phyloP scores from a whole-genome alignment of 2,888 invertebrate genomes.

The Limulus polyphemus region DNA sequence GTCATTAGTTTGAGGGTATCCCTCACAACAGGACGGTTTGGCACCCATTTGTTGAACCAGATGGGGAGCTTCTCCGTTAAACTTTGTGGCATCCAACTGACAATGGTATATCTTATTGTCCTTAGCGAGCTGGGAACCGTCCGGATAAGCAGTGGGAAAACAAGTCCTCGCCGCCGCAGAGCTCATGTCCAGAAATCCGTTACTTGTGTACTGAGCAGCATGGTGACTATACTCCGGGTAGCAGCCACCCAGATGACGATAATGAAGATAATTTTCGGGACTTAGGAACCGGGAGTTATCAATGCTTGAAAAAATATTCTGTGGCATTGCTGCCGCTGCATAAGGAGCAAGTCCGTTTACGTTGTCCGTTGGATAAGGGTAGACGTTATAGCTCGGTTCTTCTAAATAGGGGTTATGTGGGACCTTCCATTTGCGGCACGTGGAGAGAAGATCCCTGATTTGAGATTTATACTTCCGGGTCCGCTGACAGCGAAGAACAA shows the following conservation, averaged over 20 bases:
- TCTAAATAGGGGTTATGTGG: constrained; percentile 38
- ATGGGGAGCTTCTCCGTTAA: constrained; percentile 27
- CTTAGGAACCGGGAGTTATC: constrained; percentile 50
- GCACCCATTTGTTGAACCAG: constrained; percentile 6
- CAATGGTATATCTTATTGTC: constrained; percentile 25
- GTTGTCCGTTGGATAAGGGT: constrained; percentile 47
- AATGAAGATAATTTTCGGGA: constrained; percentile 79
- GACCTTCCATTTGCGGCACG: constrained; percentile 66
- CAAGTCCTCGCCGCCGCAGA: constrained; percentile 17
- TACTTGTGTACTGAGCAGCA: constrained; percentile 37
- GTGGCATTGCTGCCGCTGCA: constrained; percentile 37
- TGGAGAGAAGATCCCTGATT: constrained; percentile 78
- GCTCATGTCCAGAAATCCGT: constrained; percentile 68
- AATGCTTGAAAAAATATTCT: constrained; percentile 24
- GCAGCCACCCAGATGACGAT: constrained; percentile 64
- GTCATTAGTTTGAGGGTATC: constrained; percentile 15
- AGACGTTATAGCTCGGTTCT: constrained; percentile 23
- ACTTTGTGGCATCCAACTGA: constrained; percentile 37
- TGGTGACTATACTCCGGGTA: constrained; percentile 50
- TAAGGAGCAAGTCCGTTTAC: constrained; percentile 44
- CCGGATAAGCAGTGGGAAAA: constrained; percentile 7
- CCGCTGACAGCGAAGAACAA: constrained; percentile 45
- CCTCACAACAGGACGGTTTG: constrained; percentile 23
- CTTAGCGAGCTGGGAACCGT: constrained; percentile 14
- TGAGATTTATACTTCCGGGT: constrained; percentile 87